Conservation (phyloP, 2,113 vertebrate genomes). For the Chloropsis hardwickii region DNA sequence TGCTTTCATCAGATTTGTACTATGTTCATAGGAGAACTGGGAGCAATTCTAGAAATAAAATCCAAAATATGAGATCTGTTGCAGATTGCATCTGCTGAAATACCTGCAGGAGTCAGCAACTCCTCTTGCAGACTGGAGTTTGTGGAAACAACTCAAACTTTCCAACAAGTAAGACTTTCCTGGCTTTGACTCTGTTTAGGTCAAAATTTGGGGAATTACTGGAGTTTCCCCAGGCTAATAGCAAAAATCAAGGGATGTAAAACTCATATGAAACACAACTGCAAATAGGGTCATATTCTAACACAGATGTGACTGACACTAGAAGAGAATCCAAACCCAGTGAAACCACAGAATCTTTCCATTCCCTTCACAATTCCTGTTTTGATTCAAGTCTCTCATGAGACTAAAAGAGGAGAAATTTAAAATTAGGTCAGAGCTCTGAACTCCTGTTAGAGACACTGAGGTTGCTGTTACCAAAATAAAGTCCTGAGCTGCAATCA, state of each 20-base stretch:
- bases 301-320: not conserved
- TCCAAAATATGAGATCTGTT: not conserved
- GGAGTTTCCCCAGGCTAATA: not conserved
- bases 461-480: not conserved
- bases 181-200: not conserved
- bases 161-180: conserved; percentile 30
- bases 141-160: not conserved
- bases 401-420: not conserved
- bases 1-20: conserved; percentile 39
- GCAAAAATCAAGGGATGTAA: not conserved
- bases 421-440: conserved; percentile 6
- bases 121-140: not conserved
- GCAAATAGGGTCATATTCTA: not conserved
- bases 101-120: conserved; percentile 16
- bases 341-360: not conserved
- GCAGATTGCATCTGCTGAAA: conserved; percentile 27
- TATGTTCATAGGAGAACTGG: conserved; percentile 17
- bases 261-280: not conserved
- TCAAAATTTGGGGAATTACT: not conserved
- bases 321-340: not conserved
- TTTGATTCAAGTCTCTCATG: not conserved
- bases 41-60: conserved; percentile 50
- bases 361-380: not conserved
- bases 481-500: not conserved
- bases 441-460: not conserved